Evolutionary conservation across 2,888 invertebrate genomes (phyloP), one percentile per base, ranked within the genome.

Genomic region (Spodoptera exigua): DNA sequence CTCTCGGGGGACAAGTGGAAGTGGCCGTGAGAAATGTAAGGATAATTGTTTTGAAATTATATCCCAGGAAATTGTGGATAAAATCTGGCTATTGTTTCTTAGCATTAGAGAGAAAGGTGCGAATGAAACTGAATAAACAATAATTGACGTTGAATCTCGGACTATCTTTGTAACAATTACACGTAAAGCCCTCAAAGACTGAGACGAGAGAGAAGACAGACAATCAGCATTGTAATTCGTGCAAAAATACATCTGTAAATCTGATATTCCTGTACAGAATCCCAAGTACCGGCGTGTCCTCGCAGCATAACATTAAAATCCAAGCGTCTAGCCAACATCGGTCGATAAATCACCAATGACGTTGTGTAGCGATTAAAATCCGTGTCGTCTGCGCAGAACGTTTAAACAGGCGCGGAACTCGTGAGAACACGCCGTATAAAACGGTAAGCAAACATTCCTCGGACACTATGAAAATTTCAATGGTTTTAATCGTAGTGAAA

Each of bases 291-390:
- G 56, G 53, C 74, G 69, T 71, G 76, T 81, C 70, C 65, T 62
- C 70, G 55, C 48, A 59, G 59, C 54, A 60, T 51, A 70, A 73
- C 78, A 78, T 79, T 79, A 79, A 79, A 78, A 79, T 79, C 64
- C 74, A 76, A 74, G 76, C 71, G 74, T 77, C 77, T 76, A 68
- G 73, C 77, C 71, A 74, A 68, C 77, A 78, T 74, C 77, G 78
- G 53, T 70, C 85, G 83, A 89, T 91, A 91, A 91, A 91, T 91
- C 89, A 86, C 83, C 83, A 82, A 82, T 86, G 89, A 88, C 88
- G 83, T 82, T 84, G 83, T 85, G 83, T 79, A 81, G 83, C 88
- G 90, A 89, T 89, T 90, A 89, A 88, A 90, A 90, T 89, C 87
- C 89, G 89, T 86, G 90, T 88, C 85, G 86, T 83, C 84, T 82